These are phyloP conservation scores for Cariama cristata DNA, from an alignment of 2,113 vertebrate species.

Conservation along the genomic window DNA sequence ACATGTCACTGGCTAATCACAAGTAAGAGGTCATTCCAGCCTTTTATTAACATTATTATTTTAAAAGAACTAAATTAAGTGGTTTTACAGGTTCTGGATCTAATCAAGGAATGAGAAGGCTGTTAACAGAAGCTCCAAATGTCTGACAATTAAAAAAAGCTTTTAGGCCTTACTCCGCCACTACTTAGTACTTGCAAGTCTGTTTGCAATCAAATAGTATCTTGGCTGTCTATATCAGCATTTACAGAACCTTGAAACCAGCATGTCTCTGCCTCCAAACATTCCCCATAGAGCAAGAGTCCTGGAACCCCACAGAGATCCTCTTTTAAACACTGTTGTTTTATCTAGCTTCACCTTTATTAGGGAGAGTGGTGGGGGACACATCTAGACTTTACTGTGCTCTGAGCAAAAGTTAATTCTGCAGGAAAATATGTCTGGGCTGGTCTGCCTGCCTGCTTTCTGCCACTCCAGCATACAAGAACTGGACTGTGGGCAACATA, in stretches of 20 bases:
- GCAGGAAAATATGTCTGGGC: neutral
- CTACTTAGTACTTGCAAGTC: neutral
- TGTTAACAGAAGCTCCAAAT: neutral
- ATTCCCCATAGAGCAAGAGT: neutral
- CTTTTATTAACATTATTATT: neutral
- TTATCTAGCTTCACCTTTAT: neutral
- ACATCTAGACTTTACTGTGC: neutral
- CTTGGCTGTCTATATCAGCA: neutral
- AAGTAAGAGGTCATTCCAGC: neutral
- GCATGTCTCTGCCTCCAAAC: neutral
- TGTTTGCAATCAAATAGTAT: neutral
- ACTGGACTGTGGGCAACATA: neutral
- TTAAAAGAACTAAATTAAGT: neutral
- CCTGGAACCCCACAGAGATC: neutral
- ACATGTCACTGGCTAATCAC: neutral
- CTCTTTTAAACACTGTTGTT: neutral
- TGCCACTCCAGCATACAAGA: neutral
- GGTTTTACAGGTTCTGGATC: neutral
- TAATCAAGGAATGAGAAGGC: neutral
- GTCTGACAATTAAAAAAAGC: neutral
- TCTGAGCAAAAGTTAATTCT: neutral
- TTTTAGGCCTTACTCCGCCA: neutral
- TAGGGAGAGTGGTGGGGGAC: accelerated
- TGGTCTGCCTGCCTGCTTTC: neutral
- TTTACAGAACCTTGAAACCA: neutral